These are phyloP conservation scores for Etheostoma spectabile DNA, from an alignment of 2,113 vertebrate species.

Conservation along the genomic window DNA sequence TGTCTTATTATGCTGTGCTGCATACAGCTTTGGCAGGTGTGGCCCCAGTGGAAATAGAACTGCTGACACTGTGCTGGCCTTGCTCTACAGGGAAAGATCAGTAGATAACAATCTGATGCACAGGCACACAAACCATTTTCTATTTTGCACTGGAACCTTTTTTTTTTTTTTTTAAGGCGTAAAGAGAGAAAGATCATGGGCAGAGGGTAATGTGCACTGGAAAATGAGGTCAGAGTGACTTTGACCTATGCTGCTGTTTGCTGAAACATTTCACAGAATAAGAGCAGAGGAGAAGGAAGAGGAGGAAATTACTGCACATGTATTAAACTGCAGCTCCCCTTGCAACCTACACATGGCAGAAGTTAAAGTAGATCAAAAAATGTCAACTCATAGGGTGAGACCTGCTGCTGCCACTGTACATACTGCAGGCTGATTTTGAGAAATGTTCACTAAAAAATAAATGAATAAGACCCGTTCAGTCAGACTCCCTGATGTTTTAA, in stretches of 20 bases:
- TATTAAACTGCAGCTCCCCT: neutral
- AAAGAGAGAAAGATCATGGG: neutral
- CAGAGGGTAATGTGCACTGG: neutral
- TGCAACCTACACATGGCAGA: neutral
- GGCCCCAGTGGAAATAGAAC: constrained; percentile 18
- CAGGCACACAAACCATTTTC: constrained; percentile 9
- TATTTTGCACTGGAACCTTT: neutral
- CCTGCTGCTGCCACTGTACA: neutral
- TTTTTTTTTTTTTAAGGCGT: neutral
- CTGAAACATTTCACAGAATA: constrained; percentile 12
- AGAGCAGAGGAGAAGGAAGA: neutral
- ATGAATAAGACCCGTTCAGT: no score
- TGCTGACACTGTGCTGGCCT: neutral
- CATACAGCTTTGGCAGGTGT: neutral
- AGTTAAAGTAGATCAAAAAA: neutral
- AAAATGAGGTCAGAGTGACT: constrained; percentile 21
- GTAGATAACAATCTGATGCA: constrained; percentile 7
- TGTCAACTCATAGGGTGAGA: neutral
- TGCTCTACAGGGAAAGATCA: neutral
- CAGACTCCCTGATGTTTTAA: no score
- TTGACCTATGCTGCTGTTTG: constrained; percentile 5
- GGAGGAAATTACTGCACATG: neutral
- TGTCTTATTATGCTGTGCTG: neutral
- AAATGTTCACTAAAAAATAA: no score
- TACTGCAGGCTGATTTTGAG: neutral